A percentile compares a stretch with the other conserved stretches of the same genome.
phyloP scores from a whole-genome alignment of 2,797 vertebrate species.

The Macropodus opercularis region DNA sequence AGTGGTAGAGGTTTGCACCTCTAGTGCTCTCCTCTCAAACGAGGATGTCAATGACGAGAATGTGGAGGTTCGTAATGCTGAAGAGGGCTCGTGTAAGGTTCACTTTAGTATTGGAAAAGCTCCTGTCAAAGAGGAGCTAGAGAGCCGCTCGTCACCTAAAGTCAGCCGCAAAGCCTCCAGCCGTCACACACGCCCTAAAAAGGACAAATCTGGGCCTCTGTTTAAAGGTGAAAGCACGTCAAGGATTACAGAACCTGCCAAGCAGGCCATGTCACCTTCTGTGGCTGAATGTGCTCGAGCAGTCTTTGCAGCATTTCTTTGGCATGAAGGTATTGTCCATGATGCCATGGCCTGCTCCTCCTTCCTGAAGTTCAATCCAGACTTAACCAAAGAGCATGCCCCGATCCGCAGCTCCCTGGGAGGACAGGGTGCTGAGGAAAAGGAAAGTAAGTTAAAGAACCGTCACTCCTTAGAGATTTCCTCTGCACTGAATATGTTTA shows the following conservation, averaged over 20 bases:
- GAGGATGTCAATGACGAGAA: conserved; percentile 91
- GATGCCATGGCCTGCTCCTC: conserved; percentile 99
- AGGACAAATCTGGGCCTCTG: conserved; percentile 94
- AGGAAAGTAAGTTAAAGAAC: conserved; percentile 97
- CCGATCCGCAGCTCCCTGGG: conserved; percentile 93
- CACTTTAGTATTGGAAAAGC: conserved; percentile 99
- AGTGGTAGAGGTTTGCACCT: conserved; percentile 96
- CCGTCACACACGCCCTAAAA: conserved; percentile 93
- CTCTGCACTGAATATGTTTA: conserved; percentile 98
- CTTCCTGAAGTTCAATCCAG: conserved; percentile 99
- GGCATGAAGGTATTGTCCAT: conserved; percentile 99
- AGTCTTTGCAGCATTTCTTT: conserved; percentile 96
- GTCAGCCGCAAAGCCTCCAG: conserved; percentile 93
- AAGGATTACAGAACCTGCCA: conserved; percentile 89
- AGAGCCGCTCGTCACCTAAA: conserved; percentile 96
- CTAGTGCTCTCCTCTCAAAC: conserved; percentile 91
- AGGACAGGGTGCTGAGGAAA: conserved; percentile 90
- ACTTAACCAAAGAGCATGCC: conserved; percentile 96
- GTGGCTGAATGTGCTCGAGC: conserved; percentile 96
- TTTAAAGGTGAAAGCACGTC: conserved; percentile 90
- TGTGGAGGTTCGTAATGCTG: conserved; percentile 82
- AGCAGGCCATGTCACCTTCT: conserved; percentile 98
- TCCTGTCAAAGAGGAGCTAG: conserved; percentile 93
- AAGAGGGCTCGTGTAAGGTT: conserved; percentile 92
- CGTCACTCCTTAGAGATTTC: conserved; percentile 98